These are phyloP conservation scores for Euura saliciscinereae DNA, from an alignment of 1,140 invertebrate species.

Conservation along the genomic window DNA sequence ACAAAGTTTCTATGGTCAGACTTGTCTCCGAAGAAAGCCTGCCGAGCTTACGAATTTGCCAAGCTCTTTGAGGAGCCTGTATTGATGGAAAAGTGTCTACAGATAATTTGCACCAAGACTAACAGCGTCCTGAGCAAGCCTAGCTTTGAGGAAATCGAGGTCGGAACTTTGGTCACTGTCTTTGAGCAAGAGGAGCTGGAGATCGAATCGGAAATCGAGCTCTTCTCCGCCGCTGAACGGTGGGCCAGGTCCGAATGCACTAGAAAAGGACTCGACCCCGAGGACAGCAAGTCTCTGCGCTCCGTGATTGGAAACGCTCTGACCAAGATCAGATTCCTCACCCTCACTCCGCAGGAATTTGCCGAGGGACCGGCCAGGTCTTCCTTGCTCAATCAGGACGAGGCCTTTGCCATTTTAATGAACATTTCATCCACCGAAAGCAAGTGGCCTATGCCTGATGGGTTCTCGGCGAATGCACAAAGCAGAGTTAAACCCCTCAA, in stretches of 20 bases:
- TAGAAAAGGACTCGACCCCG: constrained; percentile 44
- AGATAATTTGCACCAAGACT: constrained; percentile 78
- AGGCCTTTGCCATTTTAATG: constrained; percentile 81
- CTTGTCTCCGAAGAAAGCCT: constrained; percentile 78
- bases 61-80: constrained; percentile 81
- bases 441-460: constrained; percentile 71
- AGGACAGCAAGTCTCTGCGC: constrained; percentile 50
- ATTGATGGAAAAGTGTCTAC: constrained; percentile 77
- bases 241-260: constrained; percentile 65
- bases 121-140: constrained; percentile 74
- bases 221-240: constrained; percentile 74
- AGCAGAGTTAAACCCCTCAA: constrained; percentile 31
- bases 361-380: constrained; percentile 78
- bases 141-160: constrained; percentile 77
- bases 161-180: constrained; percentile 74
- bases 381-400: constrained; percentile 71
- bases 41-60: constrained; percentile 84
- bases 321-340: constrained; percentile 76
- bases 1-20: constrained; percentile 81
- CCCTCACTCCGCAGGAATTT: constrained; percentile 78
- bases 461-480: constrained; percentile 64
- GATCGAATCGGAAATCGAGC: constrained; percentile 74
- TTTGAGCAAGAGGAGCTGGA: constrained; percentile 75
- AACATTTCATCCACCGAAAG: constrained; percentile 74
- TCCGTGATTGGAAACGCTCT: constrained; percentile 64